Evolutionary conservation across 2,113 vertebrate species (phyloP).

Genomic region (Camarhynchus parvulus): DNA sequence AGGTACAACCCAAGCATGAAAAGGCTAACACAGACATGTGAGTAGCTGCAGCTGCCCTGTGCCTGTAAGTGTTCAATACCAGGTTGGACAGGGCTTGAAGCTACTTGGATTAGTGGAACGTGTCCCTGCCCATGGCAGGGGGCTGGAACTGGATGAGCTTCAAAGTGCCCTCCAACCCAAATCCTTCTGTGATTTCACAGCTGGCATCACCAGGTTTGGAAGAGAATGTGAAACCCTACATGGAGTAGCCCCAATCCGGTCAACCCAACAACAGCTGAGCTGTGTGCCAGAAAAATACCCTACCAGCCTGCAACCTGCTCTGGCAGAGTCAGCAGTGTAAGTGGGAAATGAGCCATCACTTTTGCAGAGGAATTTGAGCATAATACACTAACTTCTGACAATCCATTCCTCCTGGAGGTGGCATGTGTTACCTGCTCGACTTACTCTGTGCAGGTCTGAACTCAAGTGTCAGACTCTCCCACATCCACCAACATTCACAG

Average conservation of each 20-base stretch:
- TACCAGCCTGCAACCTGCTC: neutral
- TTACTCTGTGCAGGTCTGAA: rapidly evolving
- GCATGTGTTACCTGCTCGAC: neutral
- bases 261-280: neutral
- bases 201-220: neutral
- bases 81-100: rapidly evolving
- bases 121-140: neutral
- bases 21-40: neutral
- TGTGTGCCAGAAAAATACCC: neutral
- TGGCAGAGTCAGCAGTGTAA: neutral
- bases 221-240: neutral
- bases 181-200: neutral
- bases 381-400: neutral
- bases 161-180: neutral
- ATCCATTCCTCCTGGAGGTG: neutral
- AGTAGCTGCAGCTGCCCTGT: neutral
- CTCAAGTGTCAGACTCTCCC: neutral
- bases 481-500: neutral
- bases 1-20: neutral
- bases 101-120: neutral
- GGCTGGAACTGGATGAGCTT: neutral
- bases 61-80: neutral
- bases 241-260: neutral
- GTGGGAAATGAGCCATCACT: neutral
- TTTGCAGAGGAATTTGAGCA: neutral